These are phyloP conservation scores for Metalampra italica DNA, from an alignment of 2,888 invertebrate species.

Conservation along the genomic window DNA sequence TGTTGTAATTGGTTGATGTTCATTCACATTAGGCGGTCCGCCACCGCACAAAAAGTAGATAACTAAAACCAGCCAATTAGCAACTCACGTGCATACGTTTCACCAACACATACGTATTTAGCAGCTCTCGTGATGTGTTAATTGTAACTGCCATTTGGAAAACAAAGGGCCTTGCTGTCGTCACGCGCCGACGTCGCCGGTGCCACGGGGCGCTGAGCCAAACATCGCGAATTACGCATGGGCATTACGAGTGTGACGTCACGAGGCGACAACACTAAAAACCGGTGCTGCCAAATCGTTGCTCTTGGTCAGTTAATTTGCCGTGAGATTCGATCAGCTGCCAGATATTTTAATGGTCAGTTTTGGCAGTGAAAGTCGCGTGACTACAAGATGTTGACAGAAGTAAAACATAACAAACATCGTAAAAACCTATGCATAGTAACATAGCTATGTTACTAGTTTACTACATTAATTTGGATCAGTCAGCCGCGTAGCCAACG, in stretches of 20 bases:
- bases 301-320: slow-evolving; percentile 4
- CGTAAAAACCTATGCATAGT: too few relatives aligned
- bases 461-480: too few relatives aligned
- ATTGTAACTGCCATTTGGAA: not conserved
- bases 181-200: slow-evolving; percentile 1
- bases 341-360: not conserved
- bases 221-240: slow-evolving; percentile 1
- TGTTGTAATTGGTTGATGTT: too few relatives aligned
- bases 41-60: too few relatives aligned
- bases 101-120: slow-evolving; percentile 2
- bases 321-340: not conserved
- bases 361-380: too few relatives aligned
- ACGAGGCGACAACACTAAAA: not conserved
- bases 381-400: too few relatives aligned
- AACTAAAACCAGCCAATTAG: too few relatives aligned
- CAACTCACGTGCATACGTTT: not conserved
- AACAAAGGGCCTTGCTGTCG: slow-evolving; percentile 1
- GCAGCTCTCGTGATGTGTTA: slow-evolving; percentile 1
- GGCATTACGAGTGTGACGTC: not conserved
- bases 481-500: too few relatives aligned
- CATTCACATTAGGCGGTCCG: too few relatives aligned
- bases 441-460: too few relatives aligned
- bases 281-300: slow-evolving; percentile 4
- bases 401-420: too few relatives aligned
- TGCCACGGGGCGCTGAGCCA: not conserved